These are phyloP conservation scores for Camelus dromedarius DNA, from an alignment of 2,113 vertebrate species.

Conservation along the genomic window DNA sequence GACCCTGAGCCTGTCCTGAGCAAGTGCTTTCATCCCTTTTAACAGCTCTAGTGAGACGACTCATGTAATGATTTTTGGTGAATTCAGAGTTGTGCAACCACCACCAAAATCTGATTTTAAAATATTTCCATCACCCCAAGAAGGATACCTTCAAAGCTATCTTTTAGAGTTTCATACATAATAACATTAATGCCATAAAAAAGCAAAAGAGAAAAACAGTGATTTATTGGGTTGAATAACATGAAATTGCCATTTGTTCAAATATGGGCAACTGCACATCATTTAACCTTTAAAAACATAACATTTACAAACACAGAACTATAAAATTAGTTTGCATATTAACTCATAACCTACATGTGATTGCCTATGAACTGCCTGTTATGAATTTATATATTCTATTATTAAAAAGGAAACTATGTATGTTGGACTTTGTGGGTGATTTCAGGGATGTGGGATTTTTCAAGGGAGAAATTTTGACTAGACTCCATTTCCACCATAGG, in stretches of 20 bases:
- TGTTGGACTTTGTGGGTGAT: neutral
- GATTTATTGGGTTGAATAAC: neutral
- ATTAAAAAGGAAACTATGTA: neutral
- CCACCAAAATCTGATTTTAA: neutral
- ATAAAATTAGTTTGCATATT: constrained; percentile 52
- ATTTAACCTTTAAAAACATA: constrained; percentile 21
- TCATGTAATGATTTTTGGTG: neutral
- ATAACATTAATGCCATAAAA: constrained; percentile 3
- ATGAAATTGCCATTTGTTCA: constrained; percentile 43
- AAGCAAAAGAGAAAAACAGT: constrained; percentile 55
- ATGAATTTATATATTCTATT: neutral
- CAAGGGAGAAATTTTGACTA: neutral
- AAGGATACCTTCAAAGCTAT: neutral
- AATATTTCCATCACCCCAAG: constrained; percentile 41
- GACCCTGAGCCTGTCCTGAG: neutral
- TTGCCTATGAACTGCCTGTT: neutral
- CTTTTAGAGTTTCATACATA: constrained; percentile 9
- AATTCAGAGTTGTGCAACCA: neutral
- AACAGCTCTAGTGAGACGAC: neutral
- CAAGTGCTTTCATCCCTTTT: neutral
- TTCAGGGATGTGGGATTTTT: constrained; percentile 1
- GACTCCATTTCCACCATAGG: neutral
- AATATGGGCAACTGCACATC: constrained; percentile 16
- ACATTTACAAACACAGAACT: neutral
- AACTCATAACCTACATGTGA: neutral